These are phyloP conservation scores for Uropsilus gracilis DNA, from an alignment of 2,113 vertebrate species.

Conservation along the genomic window DNA sequence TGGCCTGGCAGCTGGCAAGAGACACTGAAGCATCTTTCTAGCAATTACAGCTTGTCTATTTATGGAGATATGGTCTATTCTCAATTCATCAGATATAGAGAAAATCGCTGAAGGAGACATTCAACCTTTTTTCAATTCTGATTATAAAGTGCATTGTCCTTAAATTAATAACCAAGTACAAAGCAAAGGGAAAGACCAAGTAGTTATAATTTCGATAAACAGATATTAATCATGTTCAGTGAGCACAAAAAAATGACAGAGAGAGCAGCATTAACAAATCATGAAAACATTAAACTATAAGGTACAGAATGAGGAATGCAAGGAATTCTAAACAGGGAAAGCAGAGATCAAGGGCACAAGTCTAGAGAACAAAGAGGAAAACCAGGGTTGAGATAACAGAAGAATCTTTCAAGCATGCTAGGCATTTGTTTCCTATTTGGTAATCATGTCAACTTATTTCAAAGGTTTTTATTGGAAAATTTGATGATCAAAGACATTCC, in stretches of 20 bases:
- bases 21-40: not conserved
- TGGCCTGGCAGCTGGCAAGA: not conserved
- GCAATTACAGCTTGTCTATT: not conserved
- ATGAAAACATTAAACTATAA: not conserved
- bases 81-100: not conserved
- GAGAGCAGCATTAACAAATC: not conserved
- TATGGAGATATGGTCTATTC: not conserved
- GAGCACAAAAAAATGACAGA: not conserved
- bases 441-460: not conserved
- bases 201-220: not conserved
- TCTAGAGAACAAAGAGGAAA: not conserved
- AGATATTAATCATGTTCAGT: not conserved
- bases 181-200: not conserved
- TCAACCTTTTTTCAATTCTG: not conserved
- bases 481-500: constrained; percentile 30
- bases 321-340: not conserved
- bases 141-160: not conserved
- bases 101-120: not conserved
- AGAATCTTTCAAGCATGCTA: not conserved
- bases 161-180: not conserved
- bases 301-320: not conserved
- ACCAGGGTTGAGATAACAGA: not conserved
- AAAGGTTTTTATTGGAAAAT: not conserved
- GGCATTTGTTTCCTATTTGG: not conserved
- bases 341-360: not conserved